These are phyloP conservation scores for Pantherophis alleghaniensis DNA, from an alignment of 2,797 vertebrate genomes.

Conservation along the genomic window DNA sequence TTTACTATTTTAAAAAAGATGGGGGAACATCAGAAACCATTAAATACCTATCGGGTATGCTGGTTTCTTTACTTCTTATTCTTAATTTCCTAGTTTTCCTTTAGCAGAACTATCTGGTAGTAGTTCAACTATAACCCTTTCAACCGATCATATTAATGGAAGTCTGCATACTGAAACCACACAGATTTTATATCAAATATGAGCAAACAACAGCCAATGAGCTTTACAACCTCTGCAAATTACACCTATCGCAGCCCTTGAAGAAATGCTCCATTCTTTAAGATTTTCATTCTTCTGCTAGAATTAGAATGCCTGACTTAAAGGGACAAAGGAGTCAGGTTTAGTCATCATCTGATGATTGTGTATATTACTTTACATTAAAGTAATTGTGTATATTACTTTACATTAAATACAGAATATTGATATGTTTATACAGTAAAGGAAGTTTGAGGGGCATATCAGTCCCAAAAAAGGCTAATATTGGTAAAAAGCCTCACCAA, in stretches of 20 bases:
- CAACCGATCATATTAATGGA: neutral
- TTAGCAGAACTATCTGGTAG: neutral
- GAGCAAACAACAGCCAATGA: neutral
- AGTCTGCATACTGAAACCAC: neutral
- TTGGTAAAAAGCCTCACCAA: neutral
- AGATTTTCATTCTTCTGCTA: neutral
- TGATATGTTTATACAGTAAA: neutral
- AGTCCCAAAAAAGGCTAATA: neutral
- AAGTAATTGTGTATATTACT: neutral
- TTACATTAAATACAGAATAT: neutral
- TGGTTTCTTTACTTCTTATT: constrained; percentile 1
- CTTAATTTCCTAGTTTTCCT: neutral
- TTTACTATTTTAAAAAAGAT: constrained; percentile 21
- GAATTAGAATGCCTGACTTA: neutral
- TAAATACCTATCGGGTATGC: neutral
- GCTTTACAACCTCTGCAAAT: neutral
- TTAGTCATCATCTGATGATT: neutral
- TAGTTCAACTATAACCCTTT: neutral
- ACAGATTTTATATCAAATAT: neutral
- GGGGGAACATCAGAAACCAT: neutral
- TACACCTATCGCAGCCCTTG: neutral
- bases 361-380: neutral
- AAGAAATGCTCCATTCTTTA: neutral
- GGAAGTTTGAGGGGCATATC: neutral
- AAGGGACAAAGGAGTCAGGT: neutral